These are phyloP conservation scores for Imbricaverruca yamaguchii DNA, from an alignment of 2,888 invertebrate genomes.

Conservation along the genomic window DNA sequence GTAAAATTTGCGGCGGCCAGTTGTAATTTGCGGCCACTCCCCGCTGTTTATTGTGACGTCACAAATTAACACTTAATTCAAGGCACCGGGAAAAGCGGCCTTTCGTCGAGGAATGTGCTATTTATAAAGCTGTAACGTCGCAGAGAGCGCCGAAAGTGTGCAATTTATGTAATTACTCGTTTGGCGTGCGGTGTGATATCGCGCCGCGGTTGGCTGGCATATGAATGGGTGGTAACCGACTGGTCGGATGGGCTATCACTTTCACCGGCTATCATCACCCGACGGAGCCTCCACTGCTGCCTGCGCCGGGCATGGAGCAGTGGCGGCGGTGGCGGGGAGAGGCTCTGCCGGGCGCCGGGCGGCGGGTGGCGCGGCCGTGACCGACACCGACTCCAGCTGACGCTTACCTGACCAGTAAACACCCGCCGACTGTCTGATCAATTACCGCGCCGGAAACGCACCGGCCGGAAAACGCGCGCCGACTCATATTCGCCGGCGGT, in stretches of 20 bases:
- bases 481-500: neutral
- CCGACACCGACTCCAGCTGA: neutral
- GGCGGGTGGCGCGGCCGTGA: neutral
- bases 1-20: constrained; percentile 1
- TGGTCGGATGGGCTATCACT: neutral
- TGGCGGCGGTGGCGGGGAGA: neutral
- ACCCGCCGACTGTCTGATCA: neutral
- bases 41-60: constrained; percentile 5
- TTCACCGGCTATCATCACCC: neutral
- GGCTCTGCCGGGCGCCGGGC: neutral
- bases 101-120: neutral
- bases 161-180: neutral
- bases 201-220: neutral
- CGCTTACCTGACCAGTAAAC: neutral
- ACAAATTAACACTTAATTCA: constrained; percentile 17
- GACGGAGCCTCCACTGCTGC: neutral
- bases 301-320: neutral
- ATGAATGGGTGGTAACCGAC: neutral
- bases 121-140: constrained; percentile 2
- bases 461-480: neutral
- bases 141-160: no score
- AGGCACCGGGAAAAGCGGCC: neutral
- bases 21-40: neutral
- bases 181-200: neutral
- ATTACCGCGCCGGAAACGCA: neutral